phyloP scores from a whole-genome alignment of 2,113 vertebrate genomes.

The Muntiacus reevesi region DNA sequence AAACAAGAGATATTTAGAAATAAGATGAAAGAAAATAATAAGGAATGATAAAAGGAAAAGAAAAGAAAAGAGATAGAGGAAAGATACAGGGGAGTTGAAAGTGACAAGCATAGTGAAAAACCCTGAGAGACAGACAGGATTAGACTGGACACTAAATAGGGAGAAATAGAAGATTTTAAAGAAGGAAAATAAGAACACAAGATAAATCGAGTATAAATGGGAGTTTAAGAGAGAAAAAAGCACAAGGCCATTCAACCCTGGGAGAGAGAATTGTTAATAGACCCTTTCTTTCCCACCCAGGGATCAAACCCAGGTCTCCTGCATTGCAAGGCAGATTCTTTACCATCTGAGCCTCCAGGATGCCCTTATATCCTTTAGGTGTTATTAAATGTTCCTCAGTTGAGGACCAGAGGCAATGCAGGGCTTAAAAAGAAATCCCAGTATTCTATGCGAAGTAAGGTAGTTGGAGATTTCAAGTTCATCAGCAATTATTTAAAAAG shows the following conservation, averaged over 20 bases:
- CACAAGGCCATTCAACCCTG: background rate
- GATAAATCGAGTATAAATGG: background rate
- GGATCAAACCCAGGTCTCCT: background rate
- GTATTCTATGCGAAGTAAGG: background rate
- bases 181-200: background rate
- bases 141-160: background rate
- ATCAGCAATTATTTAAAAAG: background rate
- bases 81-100: background rate
- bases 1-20: background rate
- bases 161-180: background rate
- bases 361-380: background rate
- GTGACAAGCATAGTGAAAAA: background rate
- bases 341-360: background rate
- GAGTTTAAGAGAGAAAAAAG: background rate
- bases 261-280: background rate
- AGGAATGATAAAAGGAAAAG: background rate
- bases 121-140: too few relatives aligned
- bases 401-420: background rate
- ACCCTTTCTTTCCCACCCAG: fast-evolving
- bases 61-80: background rate
- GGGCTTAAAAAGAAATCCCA: background rate
- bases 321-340: background rate
- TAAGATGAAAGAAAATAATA: background rate
- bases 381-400: background rate
- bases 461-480: background rate